Base-by-base conservation (phyloP, 2,797 vertebrate genomes). In the Phataginus tricuspis region DNA sequence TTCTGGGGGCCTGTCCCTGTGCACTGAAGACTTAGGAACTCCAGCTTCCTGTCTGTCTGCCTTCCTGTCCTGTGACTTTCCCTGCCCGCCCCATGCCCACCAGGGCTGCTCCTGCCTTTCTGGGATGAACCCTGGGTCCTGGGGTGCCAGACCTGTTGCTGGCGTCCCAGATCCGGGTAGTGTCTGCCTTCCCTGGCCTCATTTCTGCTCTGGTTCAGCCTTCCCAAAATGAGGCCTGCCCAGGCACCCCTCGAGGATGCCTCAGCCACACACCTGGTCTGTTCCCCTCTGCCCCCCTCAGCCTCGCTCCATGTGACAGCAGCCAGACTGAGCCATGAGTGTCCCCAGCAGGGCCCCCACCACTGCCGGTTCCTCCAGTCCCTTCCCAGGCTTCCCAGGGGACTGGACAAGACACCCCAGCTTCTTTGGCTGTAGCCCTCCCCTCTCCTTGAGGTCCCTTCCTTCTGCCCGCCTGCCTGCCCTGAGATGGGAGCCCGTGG, bases 1-100 rank as follows among this genome's bases (percentile, higher is more conserved):
- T 51, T 19, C 75, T 13, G 27, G 69, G 39, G 63, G 19, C 31
- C 23, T 61, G 31, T 69, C 66, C 59, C 71, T 63, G 13, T 5
- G 59, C 12, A 4, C 4, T 37, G 74, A 69, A 91, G 83, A 45
- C 39, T 18, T 57, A 51, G 3, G 64, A 51, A 2, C 68, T 55
- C 85, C 12, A 18, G 84, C 92, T 95, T 90, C 90, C 74, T 57
- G 86, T 86, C 74, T 84, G 75, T 42, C 93, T 25, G 80, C 57
- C 39, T 59, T 53, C 78, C 79, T 39, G 64, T 29, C 89, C 90
- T 89, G 69, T 45, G 86, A 42, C 31, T 55, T 27, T 15, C 61
- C 11, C 31, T 34, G 59, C 69, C 78, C 77, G 15, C 71, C 12
- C 14, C 18, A 4, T 18, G 49, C 63, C 49, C 4, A 2, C 6